Percentiles rank a stretch among this genome's conserved stretches.
These are phyloP conservation scores for Hippopotamus amphibius DNA, from an alignment of 2,113 vertebrate species.

Conservation along the genomic window DNA sequence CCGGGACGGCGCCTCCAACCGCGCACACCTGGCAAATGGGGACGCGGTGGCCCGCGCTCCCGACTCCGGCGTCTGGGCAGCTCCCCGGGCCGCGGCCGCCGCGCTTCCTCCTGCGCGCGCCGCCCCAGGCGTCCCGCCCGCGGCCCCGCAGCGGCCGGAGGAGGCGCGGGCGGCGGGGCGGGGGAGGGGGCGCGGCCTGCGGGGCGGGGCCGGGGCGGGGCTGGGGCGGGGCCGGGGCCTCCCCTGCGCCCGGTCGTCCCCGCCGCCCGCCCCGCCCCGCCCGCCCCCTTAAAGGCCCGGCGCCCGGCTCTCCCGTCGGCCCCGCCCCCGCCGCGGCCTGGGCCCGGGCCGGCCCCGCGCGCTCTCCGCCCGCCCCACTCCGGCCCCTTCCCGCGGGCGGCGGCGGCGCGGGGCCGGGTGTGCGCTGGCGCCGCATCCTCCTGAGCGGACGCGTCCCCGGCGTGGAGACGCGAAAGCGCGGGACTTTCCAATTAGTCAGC, in stretches of 20 bases:
- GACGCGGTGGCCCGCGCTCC: not conserved
- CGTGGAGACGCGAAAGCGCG: not conserved
- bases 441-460: not conserved
- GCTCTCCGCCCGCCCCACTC: not conserved
- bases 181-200: not conserved
- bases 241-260: not conserved
- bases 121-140: slow-evolving; percentile 30
- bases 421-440: not conserved
- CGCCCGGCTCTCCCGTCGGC: not conserved
- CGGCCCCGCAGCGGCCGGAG: slow-evolving; percentile 35
- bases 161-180: slow-evolving; percentile 7
- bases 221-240: not conserved
- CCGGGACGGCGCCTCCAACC: not conserved
- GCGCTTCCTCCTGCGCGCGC: slow-evolving; percentile 55
- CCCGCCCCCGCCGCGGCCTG: not conserved
- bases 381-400: not conserved
- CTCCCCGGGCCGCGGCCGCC: not conserved
- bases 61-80: slow-evolving; percentile 29
- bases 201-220: not conserved
- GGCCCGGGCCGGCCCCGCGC: not conserved
- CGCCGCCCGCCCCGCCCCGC: not conserved
- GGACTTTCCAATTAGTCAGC: not conserved
- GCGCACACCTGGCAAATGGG: not conserved
- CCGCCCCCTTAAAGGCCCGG: slow-evolving; percentile 55
- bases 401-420: not conserved